These are phyloP conservation scores for Neoaliturus tenellus DNA, from an alignment of 2,888 invertebrate genomes.

Conservation along the genomic window DNA sequence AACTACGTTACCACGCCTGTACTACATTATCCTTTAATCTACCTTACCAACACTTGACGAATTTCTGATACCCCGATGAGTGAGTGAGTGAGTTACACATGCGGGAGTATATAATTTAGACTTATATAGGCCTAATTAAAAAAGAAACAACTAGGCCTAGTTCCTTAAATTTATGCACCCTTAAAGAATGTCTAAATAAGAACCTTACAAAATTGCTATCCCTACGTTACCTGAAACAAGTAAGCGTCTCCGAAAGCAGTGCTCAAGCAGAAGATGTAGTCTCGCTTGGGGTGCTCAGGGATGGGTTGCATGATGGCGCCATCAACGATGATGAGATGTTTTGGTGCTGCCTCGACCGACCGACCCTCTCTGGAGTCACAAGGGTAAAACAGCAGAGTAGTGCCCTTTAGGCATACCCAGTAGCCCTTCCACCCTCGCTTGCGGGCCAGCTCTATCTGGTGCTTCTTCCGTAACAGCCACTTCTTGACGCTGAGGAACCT, in stretches of 20 bases:
- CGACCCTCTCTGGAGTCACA: slow-evolving; percentile 95
- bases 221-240: slow-evolving; percentile 96
- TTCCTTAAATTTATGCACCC: too few species aligned
- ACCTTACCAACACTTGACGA: too few species aligned
- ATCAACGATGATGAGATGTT: slow-evolving; percentile 97
- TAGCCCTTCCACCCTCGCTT: slow-evolving; percentile 99
- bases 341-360: slow-evolving; percentile 94
- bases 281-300: slow-evolving; percentile 98
- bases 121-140: too few species aligned
- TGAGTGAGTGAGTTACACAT: too few species aligned
- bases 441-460: slow-evolving; percentile 96
- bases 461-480: slow-evolving; percentile 97
- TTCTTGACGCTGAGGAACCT: slow-evolving; percentile 99
- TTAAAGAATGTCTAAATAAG: too few species aligned
- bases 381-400: slow-evolving; percentile 96
- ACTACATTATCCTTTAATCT: too few species aligned
- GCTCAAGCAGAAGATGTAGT: slow-evolving; percentile 98
- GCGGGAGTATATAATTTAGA: too few species aligned
- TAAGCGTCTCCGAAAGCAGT: slow-evolving; percentile 99
- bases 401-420: slow-evolving; percentile 99
- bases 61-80: too few species aligned
- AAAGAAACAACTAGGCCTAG: too few species aligned
- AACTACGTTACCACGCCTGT: too few species aligned
- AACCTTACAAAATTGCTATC: too few species aligned
- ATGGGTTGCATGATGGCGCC: slow-evolving; percentile 99